A percentile compares a stretch with the other conserved stretches of the same genome.
Conservation (phyloP, 53 echinoderm and acorn worm genomes). For the Mesocentrotus franciscanus region DNA sequence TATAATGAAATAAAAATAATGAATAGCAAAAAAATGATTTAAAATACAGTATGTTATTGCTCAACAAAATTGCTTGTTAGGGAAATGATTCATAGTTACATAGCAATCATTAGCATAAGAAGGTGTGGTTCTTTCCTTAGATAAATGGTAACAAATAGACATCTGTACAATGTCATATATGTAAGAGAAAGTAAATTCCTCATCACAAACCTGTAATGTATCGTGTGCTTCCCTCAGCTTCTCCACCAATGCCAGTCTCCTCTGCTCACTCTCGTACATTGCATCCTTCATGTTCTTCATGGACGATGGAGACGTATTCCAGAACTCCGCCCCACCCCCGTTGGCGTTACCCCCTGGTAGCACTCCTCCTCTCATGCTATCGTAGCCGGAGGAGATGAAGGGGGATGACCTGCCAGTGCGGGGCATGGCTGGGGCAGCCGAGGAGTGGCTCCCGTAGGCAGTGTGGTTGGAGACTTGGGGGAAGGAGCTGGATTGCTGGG, state of each 20-base stretch:
- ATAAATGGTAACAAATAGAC: background rate
- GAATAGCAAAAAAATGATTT: no score
- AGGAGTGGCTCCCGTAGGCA: slow-evolving; percentile 22
- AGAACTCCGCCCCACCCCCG: slow-evolving; percentile 18
- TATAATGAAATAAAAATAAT: no score
- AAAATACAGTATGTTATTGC: no score
- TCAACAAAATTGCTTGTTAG: no score
- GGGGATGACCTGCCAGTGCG: slow-evolving; percentile 62
- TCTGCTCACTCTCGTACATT: slow-evolving; percentile 99
- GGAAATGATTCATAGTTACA: no score
- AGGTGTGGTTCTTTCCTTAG: no score
- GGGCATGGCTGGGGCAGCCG: slow-evolving; percentile 43
- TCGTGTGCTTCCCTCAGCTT: slow-evolving; percentile 97
- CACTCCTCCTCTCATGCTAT: slow-evolving; percentile 23
- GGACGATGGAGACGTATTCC: slow-evolving; percentile 60
- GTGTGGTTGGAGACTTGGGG: slow-evolving; percentile 50
- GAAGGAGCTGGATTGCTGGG: slow-evolving; percentile 59
- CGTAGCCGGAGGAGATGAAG: slow-evolving; percentile 27
- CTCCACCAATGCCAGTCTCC: slow-evolving; percentile 89
- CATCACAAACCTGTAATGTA: slow-evolving; percentile 83
- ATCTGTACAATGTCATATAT: background rate
- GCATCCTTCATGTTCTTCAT: slow-evolving; percentile 92
- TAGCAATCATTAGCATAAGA: no score
- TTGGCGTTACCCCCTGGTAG: slow-evolving; percentile 30
- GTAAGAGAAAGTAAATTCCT: background rate